Percentiles rank a stretch among this genome's conserved stretches.
Evolutionary conservation across 2,888 invertebrate species (phyloP).

Genomic region (Punctoribates punctum): DNA sequence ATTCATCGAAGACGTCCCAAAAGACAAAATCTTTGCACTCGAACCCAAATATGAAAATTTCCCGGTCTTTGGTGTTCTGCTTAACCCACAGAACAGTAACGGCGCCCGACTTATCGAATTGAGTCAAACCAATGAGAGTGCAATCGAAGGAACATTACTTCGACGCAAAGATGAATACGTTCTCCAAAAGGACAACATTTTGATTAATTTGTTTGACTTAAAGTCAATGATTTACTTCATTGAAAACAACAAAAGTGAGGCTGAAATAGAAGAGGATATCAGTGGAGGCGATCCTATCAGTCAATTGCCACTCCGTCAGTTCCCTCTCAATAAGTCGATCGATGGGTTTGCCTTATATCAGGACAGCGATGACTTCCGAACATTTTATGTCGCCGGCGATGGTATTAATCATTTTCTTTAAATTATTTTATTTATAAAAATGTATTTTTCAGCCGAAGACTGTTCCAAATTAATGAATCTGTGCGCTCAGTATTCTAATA

Average conservation of each 20-base stretch:
- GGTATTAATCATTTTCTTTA: not conserved
- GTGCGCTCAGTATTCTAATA: not conserved
- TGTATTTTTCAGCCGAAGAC: not conserved
- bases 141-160: no score
- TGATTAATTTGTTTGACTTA: no score
- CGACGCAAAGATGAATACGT: no score
- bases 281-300: not conserved
- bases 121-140: no score
- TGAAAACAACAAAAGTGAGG: not conserved
- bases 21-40: not conserved
- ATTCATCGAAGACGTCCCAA: not conserved
- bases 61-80: not conserved
- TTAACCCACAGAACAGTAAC: not conserved
- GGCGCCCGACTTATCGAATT: no score
- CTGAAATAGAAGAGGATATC: not conserved
- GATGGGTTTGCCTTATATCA: constrained; percentile 9
- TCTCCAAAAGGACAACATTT: no score
- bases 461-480: not conserved
- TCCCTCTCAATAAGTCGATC: not conserved
- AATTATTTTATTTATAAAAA: not conserved
- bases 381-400: not conserved
- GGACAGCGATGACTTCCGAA: not conserved
- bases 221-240: not conserved
- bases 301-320: not conserved
- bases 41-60: not conserved